phyloP scores from a whole-genome alignment of 2,113 vertebrate genomes.

The Sebastes schlegelii region DNA sequence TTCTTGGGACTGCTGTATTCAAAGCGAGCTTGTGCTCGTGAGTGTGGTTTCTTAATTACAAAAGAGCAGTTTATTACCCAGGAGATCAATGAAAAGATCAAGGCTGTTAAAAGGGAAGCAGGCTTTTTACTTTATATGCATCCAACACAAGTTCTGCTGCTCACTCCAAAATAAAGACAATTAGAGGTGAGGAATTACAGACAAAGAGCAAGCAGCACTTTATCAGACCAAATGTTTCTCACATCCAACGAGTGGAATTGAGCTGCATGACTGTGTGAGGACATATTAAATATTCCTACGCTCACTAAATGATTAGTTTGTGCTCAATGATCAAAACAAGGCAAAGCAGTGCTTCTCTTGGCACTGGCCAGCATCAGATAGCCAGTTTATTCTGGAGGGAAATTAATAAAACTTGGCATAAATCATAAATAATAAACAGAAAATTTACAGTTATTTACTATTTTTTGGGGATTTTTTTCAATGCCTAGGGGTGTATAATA shows the following conservation, averaged over 20 bases:
- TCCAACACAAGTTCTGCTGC: conserved; percentile 54
- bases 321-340: conserved; percentile 9
- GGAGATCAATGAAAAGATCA: conserved; percentile 81
- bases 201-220: conserved; percentile 30
- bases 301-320: conserved; percentile 24
- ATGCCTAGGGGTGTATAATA: background rate
- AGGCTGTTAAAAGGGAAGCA: conserved; percentile 64
- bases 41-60: conserved; percentile 78
- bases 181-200: conserved; percentile 40
- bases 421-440: background rate
- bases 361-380: background rate
- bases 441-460: background rate
- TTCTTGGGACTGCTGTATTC: conserved; percentile 52
- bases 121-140: conserved; percentile 57
- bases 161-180: conserved; percentile 69
- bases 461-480: background rate
- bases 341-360: conserved; percentile 2
- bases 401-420: conserved; percentile 13
- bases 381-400: conserved; percentile 21
- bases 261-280: conserved; percentile 17
- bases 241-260: conserved; percentile 15
- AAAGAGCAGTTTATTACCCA: conserved; percentile 78
- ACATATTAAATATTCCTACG: conserved; percentile 22
- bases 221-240: conserved; percentile 42
- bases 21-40: conserved; percentile 58